phyloP scores from a whole-genome alignment of 2,797 vertebrate genomes.

The Xerus rutilus region DNA sequence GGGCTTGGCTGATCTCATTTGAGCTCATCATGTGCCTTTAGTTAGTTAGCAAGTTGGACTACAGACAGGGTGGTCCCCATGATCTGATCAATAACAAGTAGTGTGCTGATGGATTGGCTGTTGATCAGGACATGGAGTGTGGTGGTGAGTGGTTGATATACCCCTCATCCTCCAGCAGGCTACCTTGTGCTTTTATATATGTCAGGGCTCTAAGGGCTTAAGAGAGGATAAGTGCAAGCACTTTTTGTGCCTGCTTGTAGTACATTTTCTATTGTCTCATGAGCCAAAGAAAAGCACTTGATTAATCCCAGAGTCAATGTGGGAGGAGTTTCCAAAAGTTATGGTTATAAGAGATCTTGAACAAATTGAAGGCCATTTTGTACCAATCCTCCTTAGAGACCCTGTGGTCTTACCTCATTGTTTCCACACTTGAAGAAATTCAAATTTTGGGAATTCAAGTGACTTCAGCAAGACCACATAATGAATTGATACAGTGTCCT shows the following conservation, averaged over 20 bases:
- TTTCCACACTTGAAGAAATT: conserved; percentile 9
- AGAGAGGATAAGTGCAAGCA: not conserved
- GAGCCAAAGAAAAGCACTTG: not conserved
- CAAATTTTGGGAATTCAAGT: not conserved
- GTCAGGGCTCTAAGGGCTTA: not conserved
- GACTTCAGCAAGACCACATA: not conserved
- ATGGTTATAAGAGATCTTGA: not conserved
- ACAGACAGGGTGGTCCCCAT: too few relatives aligned
- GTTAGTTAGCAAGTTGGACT: not conserved
- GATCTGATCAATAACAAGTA: not conserved
- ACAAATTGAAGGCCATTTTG: not conserved
- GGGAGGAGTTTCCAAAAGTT: not conserved
- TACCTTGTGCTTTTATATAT: not conserved
- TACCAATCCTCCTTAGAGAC: not conserved
- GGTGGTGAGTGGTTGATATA: not conserved
- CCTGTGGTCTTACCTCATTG: not conserved
- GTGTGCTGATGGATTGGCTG: not conserved
- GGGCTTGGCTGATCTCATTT: not conserved
- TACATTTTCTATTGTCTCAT: not conserved
- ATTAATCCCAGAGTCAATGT: not conserved
- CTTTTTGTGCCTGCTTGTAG: not conserved
- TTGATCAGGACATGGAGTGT: not conserved
- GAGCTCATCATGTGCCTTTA: not conserved
- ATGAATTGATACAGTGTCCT: not conserved
- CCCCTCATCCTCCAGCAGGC: not conserved